These are phyloP conservation scores for Lottia scabra DNA, from an alignment of 2,888 invertebrate species.

Conservation along the genomic window DNA sequence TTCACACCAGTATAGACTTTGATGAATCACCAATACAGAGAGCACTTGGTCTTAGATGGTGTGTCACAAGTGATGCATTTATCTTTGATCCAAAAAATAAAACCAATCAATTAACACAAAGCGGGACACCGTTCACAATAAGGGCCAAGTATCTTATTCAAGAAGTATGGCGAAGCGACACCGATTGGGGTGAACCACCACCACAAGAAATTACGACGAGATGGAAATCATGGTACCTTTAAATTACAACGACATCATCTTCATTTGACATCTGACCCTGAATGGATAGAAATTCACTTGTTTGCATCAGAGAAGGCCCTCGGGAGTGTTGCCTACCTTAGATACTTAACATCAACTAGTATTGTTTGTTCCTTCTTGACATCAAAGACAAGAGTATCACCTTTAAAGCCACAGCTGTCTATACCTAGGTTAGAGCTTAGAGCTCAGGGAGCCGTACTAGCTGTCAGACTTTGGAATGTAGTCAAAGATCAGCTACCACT, in stretches of 20 bases:
- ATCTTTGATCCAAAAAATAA: neutral
- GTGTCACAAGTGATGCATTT: neutral
- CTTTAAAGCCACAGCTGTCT: neutral
- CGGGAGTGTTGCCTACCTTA: neutral
- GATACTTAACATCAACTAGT: neutral
- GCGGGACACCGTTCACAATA: slow-evolving; percentile 6
- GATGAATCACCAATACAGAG: neutral
- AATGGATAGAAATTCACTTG: neutral
- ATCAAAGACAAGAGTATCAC: slow-evolving; percentile 6
- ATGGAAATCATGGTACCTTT: slow-evolving; percentile 1
- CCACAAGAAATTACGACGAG: neutral
- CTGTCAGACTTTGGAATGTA: slow-evolving; percentile 1
- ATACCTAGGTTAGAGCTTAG: slow-evolving; percentile 8
- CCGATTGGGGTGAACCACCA: slow-evolving; percentile 10
- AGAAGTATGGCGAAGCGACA: neutral
- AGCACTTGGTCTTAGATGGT: slow-evolving; percentile 10
- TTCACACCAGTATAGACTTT: neutral
- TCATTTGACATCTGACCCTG: neutral
- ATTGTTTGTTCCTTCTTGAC: slow-evolving; percentile 5
- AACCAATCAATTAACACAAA: neutral
- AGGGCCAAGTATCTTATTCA: slow-evolving; percentile 3
- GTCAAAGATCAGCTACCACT: neutral
- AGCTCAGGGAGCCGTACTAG: slow-evolving; percentile 7
- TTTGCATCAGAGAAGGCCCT: slow-evolving; percentile 8
- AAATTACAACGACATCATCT: slow-evolving; percentile 1